Percentiles rank a stretch among this genome's conserved stretches.
Evolutionary conservation across 2,113 vertebrate species (phyloP).

Genomic region (Pterophyllum scalare): DNA sequence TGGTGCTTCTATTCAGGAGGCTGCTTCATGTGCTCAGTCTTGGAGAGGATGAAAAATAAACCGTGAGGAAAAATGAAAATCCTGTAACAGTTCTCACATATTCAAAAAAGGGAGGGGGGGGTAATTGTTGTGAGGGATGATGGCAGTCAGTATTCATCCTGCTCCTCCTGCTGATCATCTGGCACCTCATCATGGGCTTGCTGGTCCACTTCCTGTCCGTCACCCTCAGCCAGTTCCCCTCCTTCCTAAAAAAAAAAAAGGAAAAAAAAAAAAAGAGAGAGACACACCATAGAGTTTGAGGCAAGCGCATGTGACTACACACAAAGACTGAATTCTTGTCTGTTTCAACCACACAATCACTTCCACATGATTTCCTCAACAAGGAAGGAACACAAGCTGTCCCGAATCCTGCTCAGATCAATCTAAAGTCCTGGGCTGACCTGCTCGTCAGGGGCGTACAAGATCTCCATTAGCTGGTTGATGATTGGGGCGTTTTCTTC

Average conservation of each 20-base stretch:
- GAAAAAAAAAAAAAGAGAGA: not conserved
- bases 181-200: constrained; percentile 85
- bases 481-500: constrained; percentile 92
- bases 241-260: constrained; percentile 82
- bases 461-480: constrained; percentile 94
- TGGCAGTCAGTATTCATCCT: constrained; percentile 95
- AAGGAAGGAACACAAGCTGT: not conserved
- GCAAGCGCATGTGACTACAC: constrained; percentile 20
- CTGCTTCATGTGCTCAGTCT: constrained; percentile 88
- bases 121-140: constrained; percentile 63
- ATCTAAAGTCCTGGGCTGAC: constrained; percentile 73
- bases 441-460: constrained; percentile 95
- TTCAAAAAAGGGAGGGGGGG: constrained; percentile 75
- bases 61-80: constrained; percentile 69
- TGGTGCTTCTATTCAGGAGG: constrained; percentile 83
- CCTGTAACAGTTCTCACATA: constrained; percentile 86
- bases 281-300: not conserved
- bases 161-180: constrained; percentile 94
- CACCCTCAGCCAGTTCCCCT: constrained; percentile 85
- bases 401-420: not conserved
- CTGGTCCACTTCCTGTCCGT: constrained; percentile 87
- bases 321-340: constrained; percentile 33
- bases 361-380: constrained; percentile 34
- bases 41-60: constrained; percentile 78
- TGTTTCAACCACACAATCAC: not conserved